phyloP scores from a whole-genome alignment of 2,113 vertebrate genomes.

The Nipponia nippon region DNA sequence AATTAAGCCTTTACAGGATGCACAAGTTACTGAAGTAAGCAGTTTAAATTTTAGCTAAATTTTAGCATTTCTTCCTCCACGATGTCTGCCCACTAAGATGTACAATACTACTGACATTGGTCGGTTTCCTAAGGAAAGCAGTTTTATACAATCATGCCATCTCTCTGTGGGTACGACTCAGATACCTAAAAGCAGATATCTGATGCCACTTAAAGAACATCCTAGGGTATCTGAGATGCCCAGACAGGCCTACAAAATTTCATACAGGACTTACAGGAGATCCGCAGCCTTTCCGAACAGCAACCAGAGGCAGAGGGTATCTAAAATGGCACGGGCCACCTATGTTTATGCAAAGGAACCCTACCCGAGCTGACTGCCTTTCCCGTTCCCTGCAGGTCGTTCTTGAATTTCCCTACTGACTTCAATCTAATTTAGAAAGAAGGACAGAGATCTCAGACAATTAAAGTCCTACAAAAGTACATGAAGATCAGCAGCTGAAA shows the following conservation, averaged over 20 bases:
- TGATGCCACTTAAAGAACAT: not conserved
- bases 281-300: not conserved
- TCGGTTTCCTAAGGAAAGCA: not conserved
- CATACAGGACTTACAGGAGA: not conserved
- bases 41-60: not conserved
- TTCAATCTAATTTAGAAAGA: not conserved
- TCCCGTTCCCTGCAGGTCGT: not conserved
- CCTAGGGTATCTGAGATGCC: not conserved
- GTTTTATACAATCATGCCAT: not conserved
- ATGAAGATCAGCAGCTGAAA: not conserved
- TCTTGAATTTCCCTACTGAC: not conserved
- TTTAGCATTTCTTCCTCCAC: not conserved
- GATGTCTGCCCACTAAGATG: not conserved
- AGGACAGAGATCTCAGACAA: not conserved
- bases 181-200: not conserved
- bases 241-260: not conserved
- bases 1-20: not conserved
- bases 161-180: not conserved
- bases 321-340: not conserved
- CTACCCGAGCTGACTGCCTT: not conserved
- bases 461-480: not conserved
- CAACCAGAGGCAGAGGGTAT: not conserved
- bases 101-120: not conserved
- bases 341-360: not conserved
- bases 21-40: not conserved